Percentiles rank a stretch among this genome's conserved stretches.
Evolutionary conservation across 2,113 vertebrate species (phyloP).

Genomic region (Vimba vimba): DNA sequence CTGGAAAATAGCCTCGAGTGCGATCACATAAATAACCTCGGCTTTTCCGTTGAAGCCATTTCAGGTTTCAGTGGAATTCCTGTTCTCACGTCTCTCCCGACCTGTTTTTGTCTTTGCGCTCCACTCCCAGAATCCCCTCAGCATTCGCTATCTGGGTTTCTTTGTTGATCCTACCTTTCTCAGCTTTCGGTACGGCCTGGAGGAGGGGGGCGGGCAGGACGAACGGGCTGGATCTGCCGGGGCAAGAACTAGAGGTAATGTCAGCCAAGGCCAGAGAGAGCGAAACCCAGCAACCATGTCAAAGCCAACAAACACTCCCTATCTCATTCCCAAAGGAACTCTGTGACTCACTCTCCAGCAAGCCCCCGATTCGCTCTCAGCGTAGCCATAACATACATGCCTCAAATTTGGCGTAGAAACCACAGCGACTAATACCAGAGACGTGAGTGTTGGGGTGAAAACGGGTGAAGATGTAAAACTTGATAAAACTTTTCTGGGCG

Average conservation of each 20-base stretch:
- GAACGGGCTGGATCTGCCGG: constrained; percentile 35
- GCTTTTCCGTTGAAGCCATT: constrained; percentile 46
- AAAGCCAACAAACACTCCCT: constrained; percentile 40
- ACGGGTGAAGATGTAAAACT: constrained; percentile 4
- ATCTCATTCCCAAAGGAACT: constrained; percentile 46
- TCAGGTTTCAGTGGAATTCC: constrained; percentile 54
- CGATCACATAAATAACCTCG: constrained; percentile 45
- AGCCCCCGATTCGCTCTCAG: constrained; percentile 6
- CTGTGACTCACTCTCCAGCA: constrained; percentile 13
- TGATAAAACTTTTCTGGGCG: not conserved
- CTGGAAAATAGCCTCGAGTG: constrained; percentile 52
- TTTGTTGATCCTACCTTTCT: constrained; percentile 49
- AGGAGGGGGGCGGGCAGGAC: constrained; percentile 20
- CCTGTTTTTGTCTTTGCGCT: constrained; percentile 39
- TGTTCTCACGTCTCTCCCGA: constrained; percentile 32
- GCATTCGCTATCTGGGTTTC: constrained; percentile 47
- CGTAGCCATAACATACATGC: constrained; percentile 13
- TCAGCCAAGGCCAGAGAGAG: constrained; percentile 51
- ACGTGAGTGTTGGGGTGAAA: not conserved
- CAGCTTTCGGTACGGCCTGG: constrained; percentile 33
- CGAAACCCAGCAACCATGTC: constrained; percentile 50
- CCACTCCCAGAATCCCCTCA: constrained; percentile 32
- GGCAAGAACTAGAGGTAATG: constrained; percentile 53
- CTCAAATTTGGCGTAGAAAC: not conserved
- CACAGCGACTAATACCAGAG: constrained; percentile 10